Percentiles rank a stretch among this genome's conserved stretches.
Evolutionary conservation across 2,113 vertebrate genomes (phyloP).

Genomic region (Noturus placidus): DNA sequence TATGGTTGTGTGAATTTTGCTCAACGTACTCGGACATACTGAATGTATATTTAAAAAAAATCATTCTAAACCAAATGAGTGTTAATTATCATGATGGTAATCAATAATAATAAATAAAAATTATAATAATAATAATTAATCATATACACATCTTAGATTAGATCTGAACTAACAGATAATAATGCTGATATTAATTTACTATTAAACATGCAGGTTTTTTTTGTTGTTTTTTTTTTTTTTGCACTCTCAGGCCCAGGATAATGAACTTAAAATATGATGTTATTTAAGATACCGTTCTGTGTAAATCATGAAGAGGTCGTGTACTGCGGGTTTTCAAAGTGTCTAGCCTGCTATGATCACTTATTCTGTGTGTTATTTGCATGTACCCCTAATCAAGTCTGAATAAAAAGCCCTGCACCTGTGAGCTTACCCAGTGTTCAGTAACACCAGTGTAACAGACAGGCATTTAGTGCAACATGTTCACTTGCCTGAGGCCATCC

Average conservation of each 20-base stretch:
- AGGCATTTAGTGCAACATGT: constrained; percentile 52
- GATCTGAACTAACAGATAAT: not conserved
- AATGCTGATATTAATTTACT: not conserved
- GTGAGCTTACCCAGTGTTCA: not conserved
- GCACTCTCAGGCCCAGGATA: not conserved
- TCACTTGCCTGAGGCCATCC: constrained; percentile 44
- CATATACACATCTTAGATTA: not conserved
- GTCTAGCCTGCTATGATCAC: not conserved
- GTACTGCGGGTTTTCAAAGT: not conserved
- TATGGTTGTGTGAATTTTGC: not conserved
- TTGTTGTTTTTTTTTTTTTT: too few relatives aligned
- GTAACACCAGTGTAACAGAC: constrained; percentile 45
- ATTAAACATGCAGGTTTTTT: not conserved
- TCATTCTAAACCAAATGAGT: not conserved
- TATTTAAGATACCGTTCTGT: not conserved
- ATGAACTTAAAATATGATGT: not conserved
- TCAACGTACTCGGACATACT: not conserved
- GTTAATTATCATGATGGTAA: not conserved
- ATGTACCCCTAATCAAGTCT: constrained; percentile 8
- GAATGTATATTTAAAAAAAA: not conserved
- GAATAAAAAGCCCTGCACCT: constrained; percentile 28
- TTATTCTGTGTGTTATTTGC: constrained; percentile 25
- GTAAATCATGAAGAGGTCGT: not conserved
- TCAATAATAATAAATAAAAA: not conserved
- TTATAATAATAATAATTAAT: not conserved